Evolutionary conservation across 2,113 vertebrate genomes (phyloP).

Genomic region (Chitala chitala): DNA sequence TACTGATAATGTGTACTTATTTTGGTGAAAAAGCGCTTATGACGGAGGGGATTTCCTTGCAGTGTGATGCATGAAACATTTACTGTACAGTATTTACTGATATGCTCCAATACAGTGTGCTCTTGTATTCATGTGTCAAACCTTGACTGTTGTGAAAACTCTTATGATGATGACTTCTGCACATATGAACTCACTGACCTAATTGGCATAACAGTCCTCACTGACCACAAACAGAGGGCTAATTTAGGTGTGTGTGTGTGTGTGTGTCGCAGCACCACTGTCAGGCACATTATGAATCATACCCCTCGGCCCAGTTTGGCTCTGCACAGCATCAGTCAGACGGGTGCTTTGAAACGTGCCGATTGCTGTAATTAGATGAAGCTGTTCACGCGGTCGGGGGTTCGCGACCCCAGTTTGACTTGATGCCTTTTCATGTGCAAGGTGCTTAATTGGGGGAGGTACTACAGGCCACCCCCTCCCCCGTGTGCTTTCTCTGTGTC

Average conservation of each 20-base stretch:
- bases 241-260: conserved; percentile 11
- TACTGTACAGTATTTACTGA: no score
- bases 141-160: neutral
- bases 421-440: conserved; percentile 32
- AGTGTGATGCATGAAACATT: no score
- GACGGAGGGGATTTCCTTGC: no score
- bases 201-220: conserved; percentile 10
- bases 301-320: neutral
- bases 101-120: no score
- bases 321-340: conserved; percentile 5
- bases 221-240: neutral
- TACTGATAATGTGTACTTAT: no score
- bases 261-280: neutral
- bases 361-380: conserved; percentile 33
- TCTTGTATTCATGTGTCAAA: neutral
- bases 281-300: conserved; percentile 8
- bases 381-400: conserved; percentile 34
- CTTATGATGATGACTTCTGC: conserved; percentile 8
- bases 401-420: conserved; percentile 35
- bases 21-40: no score
- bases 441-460: conserved; percentile 34
- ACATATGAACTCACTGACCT: neutral
- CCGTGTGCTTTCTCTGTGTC: neutral
- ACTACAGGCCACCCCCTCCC: neutral
- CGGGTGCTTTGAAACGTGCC: conserved; percentile 26